phyloP scores from a whole-genome alignment of 2,113 vertebrate genomes.

The Epinephelus lanceolatus region DNA sequence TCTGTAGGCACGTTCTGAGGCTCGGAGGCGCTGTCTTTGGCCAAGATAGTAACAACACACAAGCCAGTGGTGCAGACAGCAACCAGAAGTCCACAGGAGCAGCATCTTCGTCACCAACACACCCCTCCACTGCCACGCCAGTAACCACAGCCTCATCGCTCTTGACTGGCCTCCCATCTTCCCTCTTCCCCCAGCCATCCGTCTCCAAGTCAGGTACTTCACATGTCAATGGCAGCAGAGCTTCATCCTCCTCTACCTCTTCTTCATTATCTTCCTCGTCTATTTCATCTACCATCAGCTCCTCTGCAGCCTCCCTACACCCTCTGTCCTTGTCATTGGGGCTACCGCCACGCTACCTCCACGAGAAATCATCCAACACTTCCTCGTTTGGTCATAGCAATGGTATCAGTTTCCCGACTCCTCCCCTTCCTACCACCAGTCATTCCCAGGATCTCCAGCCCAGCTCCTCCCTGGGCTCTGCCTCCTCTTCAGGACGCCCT shows the following conservation, averaged over 20 bases:
- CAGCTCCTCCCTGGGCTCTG: slow-evolving; percentile 71
- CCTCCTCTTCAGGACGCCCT: slow-evolving; percentile 73
- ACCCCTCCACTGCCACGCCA: slow-evolving; percentile 68
- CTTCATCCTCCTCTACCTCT: slow-evolving; percentile 66
- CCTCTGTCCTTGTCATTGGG: slow-evolving; percentile 84
- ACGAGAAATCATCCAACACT: slow-evolving; percentile 87
- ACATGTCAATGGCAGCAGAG: slow-evolving; percentile 70
- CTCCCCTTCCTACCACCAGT: slow-evolving; percentile 72
- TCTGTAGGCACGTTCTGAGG: slow-evolving; percentile 91
- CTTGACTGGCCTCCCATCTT: slow-evolving; percentile 76
- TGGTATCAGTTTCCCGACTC: slow-evolving; percentile 72
- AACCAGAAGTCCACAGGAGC: slow-evolving; percentile 65
- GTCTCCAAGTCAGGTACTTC: slow-evolving; percentile 78
- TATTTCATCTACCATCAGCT: slow-evolving; percentile 67
- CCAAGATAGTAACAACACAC: slow-evolving; percentile 81
- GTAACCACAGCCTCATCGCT: slow-evolving; percentile 69
- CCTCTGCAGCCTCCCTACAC: slow-evolving; percentile 79
- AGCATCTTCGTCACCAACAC: slow-evolving; percentile 74
- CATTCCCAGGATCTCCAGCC: slow-evolving; percentile 81
- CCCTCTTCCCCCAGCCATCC: slow-evolving; percentile 76
- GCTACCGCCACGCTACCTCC: slow-evolving; percentile 84
- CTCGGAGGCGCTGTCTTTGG: slow-evolving; percentile 86
- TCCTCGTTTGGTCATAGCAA: slow-evolving; percentile 76
- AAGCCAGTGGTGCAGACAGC: slow-evolving; percentile 58
- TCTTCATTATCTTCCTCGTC: slow-evolving; percentile 69